A percentile compares a stretch with the other conserved stretches of the same genome.
phyloP scores from a whole-genome alignment of 2,797 vertebrate species.

The Margarornis squamiger region DNA sequence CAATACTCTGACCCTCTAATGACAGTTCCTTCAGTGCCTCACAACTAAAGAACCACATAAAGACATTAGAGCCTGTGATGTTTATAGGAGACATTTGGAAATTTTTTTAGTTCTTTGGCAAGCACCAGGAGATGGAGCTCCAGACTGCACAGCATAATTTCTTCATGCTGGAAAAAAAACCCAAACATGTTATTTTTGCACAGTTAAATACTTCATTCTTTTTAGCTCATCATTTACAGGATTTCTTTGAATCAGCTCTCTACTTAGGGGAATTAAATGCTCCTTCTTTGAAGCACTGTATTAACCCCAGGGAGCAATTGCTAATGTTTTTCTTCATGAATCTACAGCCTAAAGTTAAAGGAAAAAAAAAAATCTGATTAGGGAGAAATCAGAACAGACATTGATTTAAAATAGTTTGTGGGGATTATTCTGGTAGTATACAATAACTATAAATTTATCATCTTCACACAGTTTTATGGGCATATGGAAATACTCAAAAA shows the following conservation, averaged over 20 bases:
- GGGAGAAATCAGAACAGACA: not conserved
- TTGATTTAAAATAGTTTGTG: not conserved
- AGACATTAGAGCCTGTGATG: not conserved
- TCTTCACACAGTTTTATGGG: not conserved
- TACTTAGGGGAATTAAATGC: constrained; percentile 14
- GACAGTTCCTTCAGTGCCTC: not conserved
- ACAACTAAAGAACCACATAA: not conserved
- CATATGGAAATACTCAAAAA: not conserved
- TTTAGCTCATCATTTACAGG: constrained; percentile 22
- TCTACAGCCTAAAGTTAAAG: not conserved
- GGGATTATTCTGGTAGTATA: not conserved
- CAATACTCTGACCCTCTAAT: not conserved
- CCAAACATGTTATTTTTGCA: not conserved
- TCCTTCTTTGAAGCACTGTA: not conserved
- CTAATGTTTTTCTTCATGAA: constrained; percentile 1
- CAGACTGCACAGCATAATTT: not conserved
- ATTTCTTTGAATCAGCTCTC: constrained; percentile 23
- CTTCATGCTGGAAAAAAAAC: not conserved
- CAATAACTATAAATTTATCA: not conserved
- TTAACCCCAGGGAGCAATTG: not conserved
- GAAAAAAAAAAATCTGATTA: not conserved
- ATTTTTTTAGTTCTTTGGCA: not conserved
- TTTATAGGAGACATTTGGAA: not conserved
- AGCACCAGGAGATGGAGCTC: constrained; percentile 58
- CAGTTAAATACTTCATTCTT: constrained; percentile 1